Percentiles rank a stretch among this genome's conserved stretches.
Evolutionary conservation across 2,888 invertebrate species (phyloP).

Genomic region (Oligia fasciuncula): DNA sequence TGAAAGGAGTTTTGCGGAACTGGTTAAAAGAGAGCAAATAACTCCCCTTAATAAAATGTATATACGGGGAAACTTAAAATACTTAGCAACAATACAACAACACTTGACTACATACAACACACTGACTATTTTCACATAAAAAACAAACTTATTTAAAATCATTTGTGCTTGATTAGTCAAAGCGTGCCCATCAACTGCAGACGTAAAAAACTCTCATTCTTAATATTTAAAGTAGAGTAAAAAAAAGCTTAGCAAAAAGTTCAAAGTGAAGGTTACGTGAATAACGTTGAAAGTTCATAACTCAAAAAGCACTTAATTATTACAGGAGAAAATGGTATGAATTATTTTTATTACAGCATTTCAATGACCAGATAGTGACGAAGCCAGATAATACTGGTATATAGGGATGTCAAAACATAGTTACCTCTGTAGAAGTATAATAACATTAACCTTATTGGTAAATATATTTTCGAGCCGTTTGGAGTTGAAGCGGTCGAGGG

Average conservation of each 20-base stretch:
- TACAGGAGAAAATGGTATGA: neutral
- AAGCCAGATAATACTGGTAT: slow-evolving; percentile 16
- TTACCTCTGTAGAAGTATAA: neutral
- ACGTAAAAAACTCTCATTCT: neutral
- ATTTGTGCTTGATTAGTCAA: neutral
- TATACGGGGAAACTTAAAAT: neutral
- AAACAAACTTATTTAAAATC: neutral
- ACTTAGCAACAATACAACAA: neutral
- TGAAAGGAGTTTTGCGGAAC: slow-evolving; percentile 7
- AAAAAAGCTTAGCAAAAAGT: neutral
- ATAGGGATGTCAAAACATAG: slow-evolving; percentile 35
- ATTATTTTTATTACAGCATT: slow-evolving; percentile 25
- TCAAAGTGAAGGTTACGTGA: neutral
- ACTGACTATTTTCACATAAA: neutral
- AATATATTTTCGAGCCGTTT: too few relatives aligned
- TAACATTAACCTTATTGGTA: too few relatives aligned
- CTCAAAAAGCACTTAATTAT: neutral
- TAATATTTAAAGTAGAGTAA: neutral
- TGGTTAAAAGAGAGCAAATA: slow-evolving; percentile 14
- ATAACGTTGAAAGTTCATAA: neutral
- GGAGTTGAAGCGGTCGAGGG: too few relatives aligned
- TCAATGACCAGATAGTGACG: slow-evolving; percentile 33
- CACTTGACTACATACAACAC: neutral
- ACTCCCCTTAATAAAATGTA: neutral
- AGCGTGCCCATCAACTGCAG: neutral